Evolutionary conservation across 2,888 invertebrate species (phyloP).

Genomic region (Magallana nippona): DNA sequence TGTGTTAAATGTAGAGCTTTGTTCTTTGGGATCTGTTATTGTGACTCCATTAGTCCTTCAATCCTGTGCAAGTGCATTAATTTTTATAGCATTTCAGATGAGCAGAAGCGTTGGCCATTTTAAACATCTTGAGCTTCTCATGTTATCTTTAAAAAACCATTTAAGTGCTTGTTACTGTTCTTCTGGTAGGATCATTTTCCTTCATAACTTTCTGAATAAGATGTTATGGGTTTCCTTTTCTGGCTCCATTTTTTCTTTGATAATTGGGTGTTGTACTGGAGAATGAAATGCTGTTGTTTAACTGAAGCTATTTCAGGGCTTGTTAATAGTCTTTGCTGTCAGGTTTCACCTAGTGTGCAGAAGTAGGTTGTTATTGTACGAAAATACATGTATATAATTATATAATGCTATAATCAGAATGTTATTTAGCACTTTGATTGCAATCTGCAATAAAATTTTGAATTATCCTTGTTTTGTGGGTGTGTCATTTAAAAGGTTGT

Average conservation of each 20-base stretch:
- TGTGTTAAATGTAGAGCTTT: neutral
- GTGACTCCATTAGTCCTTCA: neutral
- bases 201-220: too few relatives aligned
- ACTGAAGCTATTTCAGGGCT: too few relatives aligned
- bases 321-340: too few relatives aligned
- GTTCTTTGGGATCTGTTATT: neutral
- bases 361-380: slow-evolving; percentile 20
- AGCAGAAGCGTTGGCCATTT: neutral
- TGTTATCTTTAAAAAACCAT: too few relatives aligned
- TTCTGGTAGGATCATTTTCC: too few relatives aligned
- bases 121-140: neutral
- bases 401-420: slow-evolving; percentile 5
- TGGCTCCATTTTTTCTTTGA: too few relatives aligned
- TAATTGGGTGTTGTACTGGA: too few relatives aligned
- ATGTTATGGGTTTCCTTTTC: too few relatives aligned
- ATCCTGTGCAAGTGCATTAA: neutral
- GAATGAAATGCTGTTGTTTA: too few relatives aligned
- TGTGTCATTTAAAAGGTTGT: neutral
- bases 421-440: neutral
- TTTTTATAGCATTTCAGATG: neutral
- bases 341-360: neutral
- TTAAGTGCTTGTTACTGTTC: too few relatives aligned
- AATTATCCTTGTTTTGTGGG: neutral
- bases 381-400: neutral
- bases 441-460: slow-evolving; percentile 10